Base-by-base conservation (phyloP, 2,113 vertebrate species). In the Oncorhynchus gorbuscha region DNA sequence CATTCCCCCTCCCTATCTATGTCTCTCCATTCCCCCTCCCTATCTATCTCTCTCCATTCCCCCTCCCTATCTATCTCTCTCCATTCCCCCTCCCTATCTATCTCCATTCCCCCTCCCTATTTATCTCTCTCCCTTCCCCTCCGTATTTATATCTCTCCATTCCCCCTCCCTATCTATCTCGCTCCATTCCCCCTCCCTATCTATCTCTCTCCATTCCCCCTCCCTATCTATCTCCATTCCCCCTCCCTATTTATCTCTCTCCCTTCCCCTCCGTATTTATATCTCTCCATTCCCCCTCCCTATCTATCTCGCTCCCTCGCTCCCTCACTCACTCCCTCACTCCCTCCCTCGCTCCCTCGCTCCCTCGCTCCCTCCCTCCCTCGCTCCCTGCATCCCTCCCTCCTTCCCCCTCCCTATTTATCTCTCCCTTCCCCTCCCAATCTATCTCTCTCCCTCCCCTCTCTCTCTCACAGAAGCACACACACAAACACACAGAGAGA, bases 371-470 rank as follows among this genome's bases (percentile, higher is more conserved):
- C 26, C 28, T 28, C 28, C 3, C 3, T 14, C 6, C 14, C 28
- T 1, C 28, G n/a, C 65, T 30, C 67, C n/a, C 9, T 26, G 8
- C 3, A 1, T 26, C 3, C 3, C 3, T 26, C 28, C 3, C 64
- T 13, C 24, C 11, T 24, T 30, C 30, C 30, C 30, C 30, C 30
- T 32, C 30, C 30, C 30, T 32, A 30, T 32, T 1, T 32, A 1
- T 32, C 30, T 32, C 32, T 32, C 32, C 32, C 32, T 1, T 0
- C 32, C 82, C 79, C 74, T 20, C 82, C 80, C 80, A 8, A 78
- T 87, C 86, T 65, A 65, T 68, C 55, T 72, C 20, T 20, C 62
- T 24, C 32, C 32, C 32, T 32, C 32, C 30, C 32, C 72, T 35
- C 72, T n/a, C 55, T 62, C 66, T 49, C 28, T 69, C 30, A 55